Base-by-base conservation (phyloP, 2,888 invertebrate species). In the Xylota sylvarum region DNA sequence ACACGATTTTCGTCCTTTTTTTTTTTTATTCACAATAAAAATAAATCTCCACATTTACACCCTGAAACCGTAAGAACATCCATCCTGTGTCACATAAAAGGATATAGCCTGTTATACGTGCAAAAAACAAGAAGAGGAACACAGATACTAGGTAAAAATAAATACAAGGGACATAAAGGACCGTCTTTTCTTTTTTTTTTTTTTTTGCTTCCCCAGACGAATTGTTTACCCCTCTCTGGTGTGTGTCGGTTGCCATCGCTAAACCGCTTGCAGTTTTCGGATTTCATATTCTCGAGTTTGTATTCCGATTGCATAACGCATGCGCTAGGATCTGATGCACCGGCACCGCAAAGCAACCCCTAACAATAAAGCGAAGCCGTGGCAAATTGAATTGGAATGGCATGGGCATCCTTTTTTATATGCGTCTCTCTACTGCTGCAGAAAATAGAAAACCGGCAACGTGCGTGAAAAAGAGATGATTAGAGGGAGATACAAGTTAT, bases 31-130 rank as follows among this genome's bases (percentile, higher is more conserved):
- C n/a, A n/a, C 17, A 14, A 9, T 67, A 48, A 58, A 67, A 77
- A 48, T 67, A 77, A 67, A 67, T 77, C 76, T 46, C 48, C 56
- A 46, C 65, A 46, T 58, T 77, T 37, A 30, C 50, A 58, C 43
- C 48, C 55, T 27, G n/a, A 50, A 23, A 72, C 43, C 30, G 35
- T 55, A 23, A 65, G 55, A 64, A 40, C 30, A 43, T 65, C 46
- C 23, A 56, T 35, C 48, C 37, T 37, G 37, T 17, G 60, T 60
- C 55, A 46, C 60, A 79, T 14, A 58, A 58, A 77, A 74, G 55
- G 64, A 32, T 55, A 43, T 12, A 12, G 10, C 12, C 62, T 43
- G 43, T 30, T 32, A 5, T 46, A 23, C 30, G 6, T 3, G 14
- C 10, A 58, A 37, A n/a, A 46, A 56, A 27, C 9, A n/a, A 12